Evolutionary conservation across 2,888 invertebrate genomes (phyloP).

Genomic region (Zootermopsis nevadensis): DNA sequence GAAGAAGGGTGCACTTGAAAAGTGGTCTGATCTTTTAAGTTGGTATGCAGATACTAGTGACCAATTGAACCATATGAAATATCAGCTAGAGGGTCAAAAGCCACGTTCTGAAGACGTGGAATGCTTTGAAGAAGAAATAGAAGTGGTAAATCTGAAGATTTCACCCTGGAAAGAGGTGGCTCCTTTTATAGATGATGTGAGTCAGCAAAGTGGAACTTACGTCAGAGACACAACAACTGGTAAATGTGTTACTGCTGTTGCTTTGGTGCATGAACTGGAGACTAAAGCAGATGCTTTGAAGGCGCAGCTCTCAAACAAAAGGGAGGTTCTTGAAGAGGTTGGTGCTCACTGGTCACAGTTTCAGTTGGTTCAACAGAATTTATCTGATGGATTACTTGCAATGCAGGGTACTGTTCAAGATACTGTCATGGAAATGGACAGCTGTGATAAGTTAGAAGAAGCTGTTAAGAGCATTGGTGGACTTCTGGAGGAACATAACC

Average conservation of each 20-base stretch:
- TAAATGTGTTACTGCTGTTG: constrained; percentile 74
- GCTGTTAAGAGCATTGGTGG: constrained; percentile 67
- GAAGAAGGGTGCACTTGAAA: constrained; percentile 80
- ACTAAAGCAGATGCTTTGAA: constrained; percentile 75
- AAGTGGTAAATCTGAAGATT: constrained; percentile 56
- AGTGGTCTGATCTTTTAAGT: constrained; percentile 84
- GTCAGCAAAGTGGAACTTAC: constrained; percentile 68
- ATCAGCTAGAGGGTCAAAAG: constrained; percentile 82
- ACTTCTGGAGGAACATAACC: constrained; percentile 66
- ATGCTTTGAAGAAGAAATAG: constrained; percentile 59
- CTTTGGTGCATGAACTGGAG: constrained; percentile 78
- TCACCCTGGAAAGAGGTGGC: constrained; percentile 55
- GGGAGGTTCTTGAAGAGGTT: constrained; percentile 73
- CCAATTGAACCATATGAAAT: constrained; percentile 82
- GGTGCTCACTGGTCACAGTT: constrained; percentile 84
- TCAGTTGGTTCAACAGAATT: constrained; percentile 76
- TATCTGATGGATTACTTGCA: constrained; percentile 73
- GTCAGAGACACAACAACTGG: constrained; percentile 76
- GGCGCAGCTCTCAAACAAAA: constrained; percentile 74
- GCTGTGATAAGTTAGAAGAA: constrained; percentile 64
- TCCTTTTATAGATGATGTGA: constrained; percentile 55
- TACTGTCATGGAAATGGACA: constrained; percentile 66
- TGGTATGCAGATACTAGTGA: constrained; percentile 85
- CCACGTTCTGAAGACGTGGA: constrained; percentile 77
- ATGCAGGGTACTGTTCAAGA: constrained; percentile 70